Evolutionary conservation across 2,113 vertebrate genomes (phyloP).

Genomic region (Lampris incognitus): DNA sequence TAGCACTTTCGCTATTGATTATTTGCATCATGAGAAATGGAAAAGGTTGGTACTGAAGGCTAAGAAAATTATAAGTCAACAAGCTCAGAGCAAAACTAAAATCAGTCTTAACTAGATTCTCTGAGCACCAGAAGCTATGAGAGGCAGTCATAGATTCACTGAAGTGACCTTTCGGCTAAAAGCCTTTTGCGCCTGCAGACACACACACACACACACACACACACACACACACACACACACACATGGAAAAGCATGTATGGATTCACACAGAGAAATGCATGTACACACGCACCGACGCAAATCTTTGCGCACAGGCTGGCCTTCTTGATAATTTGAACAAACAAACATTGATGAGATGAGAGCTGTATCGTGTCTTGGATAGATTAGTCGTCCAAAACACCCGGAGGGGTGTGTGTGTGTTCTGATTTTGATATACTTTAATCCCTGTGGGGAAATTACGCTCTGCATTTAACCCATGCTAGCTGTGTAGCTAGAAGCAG

Average conservation of each 20-base stretch:
- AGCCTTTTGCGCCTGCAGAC: conserved; percentile 3
- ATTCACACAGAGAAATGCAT: conserved; percentile 5
- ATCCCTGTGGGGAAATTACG: too few species aligned
- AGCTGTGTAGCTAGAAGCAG: too few species aligned
- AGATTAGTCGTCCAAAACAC: conserved; percentile 29
- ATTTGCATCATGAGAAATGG: conserved; percentile 8
- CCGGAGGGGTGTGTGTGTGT: conserved; percentile 6
- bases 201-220: conserved; percentile 3
- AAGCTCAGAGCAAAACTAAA: conserved; percentile 41
- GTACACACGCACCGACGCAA: conserved; percentile 16
- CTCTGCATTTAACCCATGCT: too few species aligned
- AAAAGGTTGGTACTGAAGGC: conserved; percentile 30
- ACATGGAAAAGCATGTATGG: conserved; percentile 10
- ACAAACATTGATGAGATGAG: conserved; percentile 54
- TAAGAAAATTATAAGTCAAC: conserved; percentile 42
- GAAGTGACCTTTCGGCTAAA: conserved; percentile 69
- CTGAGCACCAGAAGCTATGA: conserved; percentile 35
- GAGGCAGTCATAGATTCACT: conserved; percentile 62
- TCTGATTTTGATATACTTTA: too few species aligned
- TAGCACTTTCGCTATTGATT: conserved; percentile 6
- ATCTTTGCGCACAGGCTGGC: conserved; percentile 19
- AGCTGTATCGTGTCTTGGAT: conserved; percentile 27
- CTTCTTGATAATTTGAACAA: conserved; percentile 55
- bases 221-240: conserved; percentile 9
- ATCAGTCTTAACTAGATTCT: conserved; percentile 50